Base-by-base conservation (phyloP, 2,797 vertebrate species). In the Acrocephalus scirpaceus region DNA sequence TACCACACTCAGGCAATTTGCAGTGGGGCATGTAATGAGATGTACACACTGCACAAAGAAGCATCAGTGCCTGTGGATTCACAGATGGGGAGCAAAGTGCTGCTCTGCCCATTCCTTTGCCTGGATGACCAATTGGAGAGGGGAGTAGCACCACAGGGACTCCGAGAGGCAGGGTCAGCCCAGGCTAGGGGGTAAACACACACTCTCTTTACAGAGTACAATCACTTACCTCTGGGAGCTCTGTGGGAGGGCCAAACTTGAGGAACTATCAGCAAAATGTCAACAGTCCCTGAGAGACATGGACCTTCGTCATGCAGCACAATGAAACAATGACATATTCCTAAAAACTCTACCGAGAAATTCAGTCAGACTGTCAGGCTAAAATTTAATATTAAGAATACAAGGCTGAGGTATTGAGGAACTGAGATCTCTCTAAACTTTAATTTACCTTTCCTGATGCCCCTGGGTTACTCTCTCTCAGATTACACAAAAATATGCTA, bases 231-330 rank as follows among this genome's bases (percentile, higher is more conserved):
- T 84, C 85, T 56, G 73, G 73, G 56, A 93, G 61, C 76, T 74
- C 53, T 82, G 60, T 18, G 56, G 51, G 67, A 79, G 88, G 74
- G 50, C 70, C 73, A 92, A 70, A 84, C 54, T 78, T 42, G 67
- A 87, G 38, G 71, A 93, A 83, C 78, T 67, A 92, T 3, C 90
- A 95, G 74, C 71, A 95, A 95, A 96, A 92, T 77, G 74, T 80
- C 88, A 93, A 27, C 92, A 74, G 57, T 65, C 67, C 86, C 93
- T 44, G 64, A 96, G 80, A 96, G 83, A 93, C 51, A 62, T 2
- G 0, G 5, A 88, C 77, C 74, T 84, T 76, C 1, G 0, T 51
- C 92, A 87, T 1, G 4, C 77, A 95, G 45, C 77, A 74, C 45
- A 90, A 76, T 18, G 65, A 93, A 90, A 89, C 64, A 79, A 44